phyloP scores from a whole-genome alignment of 1,140 invertebrate species.

The Drosophila pseudoananassae region DNA sequence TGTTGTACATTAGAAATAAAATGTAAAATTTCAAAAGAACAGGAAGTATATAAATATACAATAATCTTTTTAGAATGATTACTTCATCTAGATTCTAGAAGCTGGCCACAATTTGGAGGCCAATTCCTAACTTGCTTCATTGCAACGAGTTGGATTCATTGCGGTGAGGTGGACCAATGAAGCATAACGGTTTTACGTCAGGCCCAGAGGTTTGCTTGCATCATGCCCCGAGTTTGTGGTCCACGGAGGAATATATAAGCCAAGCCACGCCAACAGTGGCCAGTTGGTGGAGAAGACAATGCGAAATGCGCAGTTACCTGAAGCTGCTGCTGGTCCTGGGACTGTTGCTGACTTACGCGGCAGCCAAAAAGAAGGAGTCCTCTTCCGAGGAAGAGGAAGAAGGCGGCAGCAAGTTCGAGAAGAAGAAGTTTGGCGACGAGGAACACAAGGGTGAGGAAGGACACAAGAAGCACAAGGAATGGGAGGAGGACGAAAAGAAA shows the following conservation, averaged over 20 bases:
- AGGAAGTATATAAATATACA: background rate
- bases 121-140: slow-evolving; percentile 27
- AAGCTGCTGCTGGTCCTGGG: slow-evolving; percentile 69
- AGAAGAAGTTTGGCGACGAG: slow-evolving; percentile 85
- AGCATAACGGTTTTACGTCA: slow-evolving; percentile 58
- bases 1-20: slow-evolving; percentile 72
- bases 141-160: slow-evolving; percentile 23
- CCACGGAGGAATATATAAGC: slow-evolving; percentile 59
- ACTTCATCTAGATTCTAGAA: background rate
- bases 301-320: slow-evolving; percentile 55
- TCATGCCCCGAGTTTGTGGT: slow-evolving; percentile 54
- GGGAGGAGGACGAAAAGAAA: slow-evolving; percentile 86
- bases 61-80: slow-evolving; percentile 3
- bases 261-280: background rate
- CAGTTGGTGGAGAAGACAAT: slow-evolving; percentile 38
- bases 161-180: slow-evolving; percentile 31
- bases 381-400: slow-evolving; percentile 82
- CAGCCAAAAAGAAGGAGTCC: slow-evolving; percentile 71
- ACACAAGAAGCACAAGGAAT: slow-evolving; percentile 85
- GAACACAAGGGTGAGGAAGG: slow-evolving; percentile 86
- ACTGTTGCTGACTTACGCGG: slow-evolving; percentile 65
- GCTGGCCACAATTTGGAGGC: slow-evolving; percentile 18
- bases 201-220: slow-evolving; percentile 47
- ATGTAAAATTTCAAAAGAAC: slow-evolving; percentile 50
- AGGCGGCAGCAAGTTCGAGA: slow-evolving; percentile 84